Percentiles rank a stretch among this genome's conserved stretches.
These are phyloP conservation scores for Solenodon paradoxus DNA, from an alignment of 2,113 vertebrate genomes.

Conservation along the genomic window DNA sequence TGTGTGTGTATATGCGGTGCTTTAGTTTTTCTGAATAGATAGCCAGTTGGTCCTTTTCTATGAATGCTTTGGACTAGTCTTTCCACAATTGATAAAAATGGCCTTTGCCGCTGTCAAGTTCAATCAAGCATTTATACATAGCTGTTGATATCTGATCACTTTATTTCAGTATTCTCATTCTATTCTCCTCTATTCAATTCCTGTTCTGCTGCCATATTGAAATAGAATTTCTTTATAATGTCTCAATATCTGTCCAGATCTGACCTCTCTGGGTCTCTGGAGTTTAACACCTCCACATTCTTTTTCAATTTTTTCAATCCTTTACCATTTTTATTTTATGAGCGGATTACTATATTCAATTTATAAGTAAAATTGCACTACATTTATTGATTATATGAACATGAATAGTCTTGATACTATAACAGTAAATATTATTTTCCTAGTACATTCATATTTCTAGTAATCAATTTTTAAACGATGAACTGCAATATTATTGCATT, in stretches of 20 bases:
- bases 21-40: not conserved
- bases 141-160: not conserved
- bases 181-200: not conserved
- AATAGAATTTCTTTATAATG: not conserved
- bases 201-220: not conserved
- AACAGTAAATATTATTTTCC: not conserved
- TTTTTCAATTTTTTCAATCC: not conserved
- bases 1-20: not conserved
- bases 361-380: not conserved
- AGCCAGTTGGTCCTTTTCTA: not conserved
- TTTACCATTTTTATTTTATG: not conserved
- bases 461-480: not conserved
- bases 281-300: not conserved
- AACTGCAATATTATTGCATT: not conserved
- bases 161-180: not conserved
- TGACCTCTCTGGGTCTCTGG: not conserved
- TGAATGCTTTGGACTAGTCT: not conserved
- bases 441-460: not conserved
- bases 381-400: not conserved
- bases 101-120: not conserved
- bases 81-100: not conserved
- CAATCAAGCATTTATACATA: not conserved
- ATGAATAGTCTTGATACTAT: not conserved
- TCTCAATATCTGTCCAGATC: not conserved
- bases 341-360: not conserved